These are phyloP conservation scores for Mizuhopecten yessoensis DNA, from an alignment of 1,140 invertebrate genomes.

Conservation along the genomic window DNA sequence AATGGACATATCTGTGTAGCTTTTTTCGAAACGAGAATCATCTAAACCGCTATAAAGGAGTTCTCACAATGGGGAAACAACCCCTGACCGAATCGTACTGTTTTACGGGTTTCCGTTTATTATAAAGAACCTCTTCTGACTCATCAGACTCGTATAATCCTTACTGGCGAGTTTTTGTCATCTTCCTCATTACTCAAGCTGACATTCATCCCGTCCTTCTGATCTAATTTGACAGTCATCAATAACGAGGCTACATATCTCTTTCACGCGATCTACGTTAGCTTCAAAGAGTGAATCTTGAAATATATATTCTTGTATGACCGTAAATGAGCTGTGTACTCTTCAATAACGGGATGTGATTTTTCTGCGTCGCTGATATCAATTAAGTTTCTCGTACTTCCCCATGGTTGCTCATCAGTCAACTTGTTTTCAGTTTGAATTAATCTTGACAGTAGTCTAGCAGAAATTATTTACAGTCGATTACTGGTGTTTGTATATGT, in stretches of 20 bases:
- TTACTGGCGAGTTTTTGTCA: background rate
- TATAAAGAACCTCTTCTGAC: background rate
- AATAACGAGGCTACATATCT: background rate
- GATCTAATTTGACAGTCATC: background rate
- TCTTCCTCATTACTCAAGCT: background rate
- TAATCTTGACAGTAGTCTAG: background rate
- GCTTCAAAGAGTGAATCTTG: background rate
- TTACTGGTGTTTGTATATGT: too few relatives aligned
- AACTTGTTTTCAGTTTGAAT: background rate
- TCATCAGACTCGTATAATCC: background rate
- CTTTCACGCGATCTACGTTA: background rate
- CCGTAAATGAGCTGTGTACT: background rate
- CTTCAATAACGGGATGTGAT: background rate
- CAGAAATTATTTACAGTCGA: background rate
- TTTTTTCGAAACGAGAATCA: too few relatives aligned
- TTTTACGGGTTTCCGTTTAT: background rate
- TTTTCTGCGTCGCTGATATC: conserved; percentile 37
- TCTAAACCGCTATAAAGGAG: too few relatives aligned
- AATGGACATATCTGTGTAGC: too few relatives aligned
- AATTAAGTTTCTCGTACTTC: background rate
- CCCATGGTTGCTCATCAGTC: background rate
- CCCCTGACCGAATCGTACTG: background rate
- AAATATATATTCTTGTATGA: background rate
- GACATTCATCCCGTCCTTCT: background rate
- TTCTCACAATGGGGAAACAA: background rate